Conservation (phyloP, 2,888 invertebrate genomes). For the Lasius platythorax region DNA sequence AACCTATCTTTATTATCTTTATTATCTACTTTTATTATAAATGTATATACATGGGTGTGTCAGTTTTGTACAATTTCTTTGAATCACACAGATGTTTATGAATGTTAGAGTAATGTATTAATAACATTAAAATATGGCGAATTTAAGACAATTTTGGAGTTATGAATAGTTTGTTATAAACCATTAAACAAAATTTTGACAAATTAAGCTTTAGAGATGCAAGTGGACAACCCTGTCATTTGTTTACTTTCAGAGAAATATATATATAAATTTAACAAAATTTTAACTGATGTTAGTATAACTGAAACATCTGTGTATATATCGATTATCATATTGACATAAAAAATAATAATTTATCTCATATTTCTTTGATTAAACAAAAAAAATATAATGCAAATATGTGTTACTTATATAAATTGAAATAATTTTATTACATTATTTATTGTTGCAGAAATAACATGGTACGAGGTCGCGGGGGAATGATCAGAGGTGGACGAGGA, state of each 20-base stretch:
- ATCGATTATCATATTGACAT: too few relatives aligned
- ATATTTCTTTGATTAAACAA: neutral
- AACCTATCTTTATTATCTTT: neutral
- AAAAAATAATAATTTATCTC: neutral
- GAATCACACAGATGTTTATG: neutral
- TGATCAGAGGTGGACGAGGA: slow-evolving; percentile 90
- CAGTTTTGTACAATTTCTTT: neutral
- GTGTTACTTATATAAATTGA: slow-evolving; percentile 1
- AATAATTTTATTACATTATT: neutral
- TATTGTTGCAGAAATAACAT: slow-evolving; percentile 84
- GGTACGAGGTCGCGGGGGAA: slow-evolving; percentile 90
- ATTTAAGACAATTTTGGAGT: neutral
- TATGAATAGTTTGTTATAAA: neutral
- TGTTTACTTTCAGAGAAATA: neutral
- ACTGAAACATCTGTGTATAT: neutral
- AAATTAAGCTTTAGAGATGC: neutral
- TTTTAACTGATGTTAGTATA: neutral
- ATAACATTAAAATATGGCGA: neutral
- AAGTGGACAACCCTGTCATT: neutral
- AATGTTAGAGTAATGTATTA: neutral
- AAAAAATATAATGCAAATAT: neutral
- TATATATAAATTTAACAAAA: neutral
- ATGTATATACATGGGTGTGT: neutral
- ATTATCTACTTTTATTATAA: neutral
- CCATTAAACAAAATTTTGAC: neutral